These are phyloP conservation scores for Pseudochromis fuscus DNA, from an alignment of 2,797 vertebrate species.

Conservation along the genomic window DNA sequence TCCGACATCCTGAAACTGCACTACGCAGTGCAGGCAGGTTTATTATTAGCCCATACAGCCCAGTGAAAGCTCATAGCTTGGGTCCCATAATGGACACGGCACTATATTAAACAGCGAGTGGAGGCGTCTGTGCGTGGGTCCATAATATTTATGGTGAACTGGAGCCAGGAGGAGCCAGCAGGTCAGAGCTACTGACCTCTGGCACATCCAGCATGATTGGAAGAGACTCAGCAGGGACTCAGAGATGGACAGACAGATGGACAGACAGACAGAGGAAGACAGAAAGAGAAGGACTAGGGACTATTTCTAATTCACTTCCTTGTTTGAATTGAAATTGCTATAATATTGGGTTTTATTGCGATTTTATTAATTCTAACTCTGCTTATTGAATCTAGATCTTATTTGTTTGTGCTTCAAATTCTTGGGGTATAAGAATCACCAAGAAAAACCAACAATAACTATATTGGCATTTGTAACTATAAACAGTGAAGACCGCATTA, in stretches of 20 bases:
- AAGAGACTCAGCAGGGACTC: slow-evolving; percentile 42
- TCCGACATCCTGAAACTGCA: slow-evolving; percentile 2
- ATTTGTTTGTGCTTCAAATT: no score
- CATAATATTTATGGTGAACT: slow-evolving; percentile 71
- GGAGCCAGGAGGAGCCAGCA: slow-evolving; percentile 64
- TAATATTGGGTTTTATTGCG: no score
- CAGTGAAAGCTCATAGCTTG: slow-evolving; percentile 55
- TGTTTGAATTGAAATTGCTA: no score
- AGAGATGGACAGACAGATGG: slow-evolving; percentile 39
- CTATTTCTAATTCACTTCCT: no score
- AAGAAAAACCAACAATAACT: not conserved
- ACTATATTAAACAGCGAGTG: slow-evolving; percentile 62
- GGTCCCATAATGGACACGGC: slow-evolving; percentile 41
- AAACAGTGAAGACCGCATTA: no score
- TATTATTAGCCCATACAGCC: slow-evolving; percentile 49
- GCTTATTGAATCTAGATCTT: no score
- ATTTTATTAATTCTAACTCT: no score
- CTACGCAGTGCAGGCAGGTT: slow-evolving; percentile 16
- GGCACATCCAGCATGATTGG: slow-evolving; percentile 60
- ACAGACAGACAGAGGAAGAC: slow-evolving; percentile 1
- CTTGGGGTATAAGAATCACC: not conserved
- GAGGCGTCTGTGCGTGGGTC: slow-evolving; percentile 50
- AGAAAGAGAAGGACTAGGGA: not conserved
- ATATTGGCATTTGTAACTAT: no score
- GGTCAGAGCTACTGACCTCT: slow-evolving; percentile 65